A percentile compares a stretch with the other conserved stretches of the same genome.
These are phyloP conservation scores for Hermetia illucens DNA, from an alignment of 1,140 invertebrate genomes.

Conservation along the genomic window DNA sequence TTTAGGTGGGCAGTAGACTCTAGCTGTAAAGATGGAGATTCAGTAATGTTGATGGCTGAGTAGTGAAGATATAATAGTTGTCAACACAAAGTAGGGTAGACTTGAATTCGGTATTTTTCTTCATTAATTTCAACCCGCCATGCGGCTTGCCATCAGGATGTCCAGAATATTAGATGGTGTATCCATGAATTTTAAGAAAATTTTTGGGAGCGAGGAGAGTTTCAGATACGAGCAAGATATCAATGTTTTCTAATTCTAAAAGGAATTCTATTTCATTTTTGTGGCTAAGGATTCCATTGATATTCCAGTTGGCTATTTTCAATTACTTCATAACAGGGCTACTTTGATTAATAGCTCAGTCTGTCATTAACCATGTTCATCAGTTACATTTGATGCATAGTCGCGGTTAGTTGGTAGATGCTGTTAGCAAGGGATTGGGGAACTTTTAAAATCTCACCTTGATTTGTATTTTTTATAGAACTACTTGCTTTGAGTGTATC, in stretches of 20 bases:
- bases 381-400: background rate
- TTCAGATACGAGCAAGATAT: conserved; percentile 12
- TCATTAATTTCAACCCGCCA: conserved; percentile 7
- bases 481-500: no score
- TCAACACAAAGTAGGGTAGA: no score
- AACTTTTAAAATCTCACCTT: background rate
- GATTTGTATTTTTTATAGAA: background rate
- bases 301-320: conserved; percentile 7
- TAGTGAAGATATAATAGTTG: no score
- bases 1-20: no score
- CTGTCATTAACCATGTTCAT: no score
- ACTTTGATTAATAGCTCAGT: background rate
- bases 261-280: conserved; percentile 9
- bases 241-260: conserved; percentile 10
- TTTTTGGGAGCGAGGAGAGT: conserved; percentile 6
- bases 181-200: no score
- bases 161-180: background rate
- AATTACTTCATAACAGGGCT: background rate
- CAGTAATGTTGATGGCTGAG: no score
- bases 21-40: no score
- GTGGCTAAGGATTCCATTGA: conserved; percentile 11
- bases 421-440: background rate
- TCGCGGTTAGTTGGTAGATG: background rate
- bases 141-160: background rate
- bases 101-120: conserved; percentile 2